Conservation (phyloP, 1,140 invertebrate genomes). For the Triops longicaudatus region DNA sequence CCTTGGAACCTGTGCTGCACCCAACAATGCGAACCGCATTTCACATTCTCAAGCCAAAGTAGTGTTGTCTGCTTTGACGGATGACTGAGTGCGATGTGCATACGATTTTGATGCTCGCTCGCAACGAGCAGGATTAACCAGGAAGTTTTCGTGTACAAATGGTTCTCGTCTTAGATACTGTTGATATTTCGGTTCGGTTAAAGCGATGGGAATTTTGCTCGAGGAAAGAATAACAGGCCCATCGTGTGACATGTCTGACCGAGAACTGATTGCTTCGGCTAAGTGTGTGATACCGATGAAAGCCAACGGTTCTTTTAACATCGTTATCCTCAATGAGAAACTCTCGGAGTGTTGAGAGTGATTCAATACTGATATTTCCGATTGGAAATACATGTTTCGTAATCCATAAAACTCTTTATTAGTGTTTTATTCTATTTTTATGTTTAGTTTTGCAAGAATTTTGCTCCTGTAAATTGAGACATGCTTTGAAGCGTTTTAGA, state of each 20-base stretch:
- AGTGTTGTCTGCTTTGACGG: not conserved
- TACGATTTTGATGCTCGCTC: not conserved
- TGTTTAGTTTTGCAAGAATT: no score
- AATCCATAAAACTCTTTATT: no score
- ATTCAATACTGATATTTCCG: not conserved
- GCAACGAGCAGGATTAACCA: no score
- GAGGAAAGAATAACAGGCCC: not conserved
- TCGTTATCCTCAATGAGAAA: not conserved
- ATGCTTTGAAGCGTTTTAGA: no score
- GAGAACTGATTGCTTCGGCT: not conserved
- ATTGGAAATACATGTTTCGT: not conserved
- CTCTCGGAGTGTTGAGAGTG: not conserved
- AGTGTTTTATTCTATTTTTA: no score
- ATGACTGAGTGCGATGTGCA: not conserved
- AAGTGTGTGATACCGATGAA: not conserved
- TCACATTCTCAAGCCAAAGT: not conserved
- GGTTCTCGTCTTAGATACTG: not conserved
- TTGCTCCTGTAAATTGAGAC: no score
- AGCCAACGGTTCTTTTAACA: not conserved
- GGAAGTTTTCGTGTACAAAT: no score
- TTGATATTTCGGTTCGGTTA: not conserved
- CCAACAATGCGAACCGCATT: not conserved
- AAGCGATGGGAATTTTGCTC: not conserved
- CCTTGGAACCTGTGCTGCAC: not conserved
- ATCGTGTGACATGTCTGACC: slow-evolving; percentile 14